Base-by-base conservation (phyloP, 2,888 invertebrate species). In the Ophioninae sp. region DNA sequence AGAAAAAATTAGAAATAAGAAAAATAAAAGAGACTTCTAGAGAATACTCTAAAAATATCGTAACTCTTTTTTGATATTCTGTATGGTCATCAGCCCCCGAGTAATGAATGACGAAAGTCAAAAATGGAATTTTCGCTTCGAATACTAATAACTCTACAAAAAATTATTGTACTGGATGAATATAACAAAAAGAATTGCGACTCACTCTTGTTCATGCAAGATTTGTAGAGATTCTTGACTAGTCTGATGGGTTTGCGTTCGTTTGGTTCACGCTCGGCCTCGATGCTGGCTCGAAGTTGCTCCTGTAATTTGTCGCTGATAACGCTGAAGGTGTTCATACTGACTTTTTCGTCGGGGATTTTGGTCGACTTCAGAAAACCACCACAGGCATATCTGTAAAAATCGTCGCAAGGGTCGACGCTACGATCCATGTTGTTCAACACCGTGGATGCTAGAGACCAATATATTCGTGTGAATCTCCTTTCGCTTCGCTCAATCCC, bases 141-240 rank as follows among this genome's bases (percentile, higher is more conserved):
- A 30, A 30, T 30, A 30, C 30, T 30, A 30, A n/a, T n/a, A n/a
- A n/a, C n/a, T n/a, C n/a, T n/a, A n/a, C n/a, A n/a, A n/a, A n/a
- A n/a, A n/a, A n/a, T n/a, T n/a, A n/a, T n/a, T n/a, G n/a, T n/a
- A n/a, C n/a, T n/a, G n/a, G n/a, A n/a, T n/a, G n/a, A n/a, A n/a
- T n/a, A n/a, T n/a, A n/a, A 6, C 23, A 67, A n/a, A 44, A 65
- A 30, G 23, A 22, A 41, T 44, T 7, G 2, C 22, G n/a, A 94
- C 96, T 95, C 93, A 97, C 97, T 95, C 93, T 96, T 96, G 91
- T 98, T 97, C 95, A 98, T 97, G 93, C 98, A 98, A 73, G 97
- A 96, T 89, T 95, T 95, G 94, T 97, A 98, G 84, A 98, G 93
- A 30, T 95, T 95, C 92, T 98, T 98, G 20, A 97, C 96, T 81